Conservation (phyloP, 2,113 vertebrate genomes). For the Alexandromys fortis region DNA sequence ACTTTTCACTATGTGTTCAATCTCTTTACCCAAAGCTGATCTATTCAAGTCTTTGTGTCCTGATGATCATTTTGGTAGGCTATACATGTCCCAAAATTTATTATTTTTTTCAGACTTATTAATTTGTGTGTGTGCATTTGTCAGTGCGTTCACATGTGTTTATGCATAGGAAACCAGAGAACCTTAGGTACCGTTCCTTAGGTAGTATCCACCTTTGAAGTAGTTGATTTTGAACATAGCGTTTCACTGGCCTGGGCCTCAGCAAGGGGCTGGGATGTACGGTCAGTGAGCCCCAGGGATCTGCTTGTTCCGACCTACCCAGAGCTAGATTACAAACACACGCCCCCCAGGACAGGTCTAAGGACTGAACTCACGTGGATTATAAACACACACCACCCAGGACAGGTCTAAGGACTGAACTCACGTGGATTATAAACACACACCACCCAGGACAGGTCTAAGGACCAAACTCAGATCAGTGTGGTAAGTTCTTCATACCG, state of each 20-base stretch:
- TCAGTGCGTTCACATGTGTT: neutral
- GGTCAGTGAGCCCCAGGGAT: neutral
- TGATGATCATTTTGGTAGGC: neutral
- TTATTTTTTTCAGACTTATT: neutral
- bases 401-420: no score
- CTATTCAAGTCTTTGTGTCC: neutral
- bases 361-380: no score
- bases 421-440: no score
- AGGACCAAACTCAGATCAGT: neutral
- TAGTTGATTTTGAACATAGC: neutral
- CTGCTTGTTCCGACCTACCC: neutral
- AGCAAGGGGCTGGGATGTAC: neutral
- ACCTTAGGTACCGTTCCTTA: neutral
- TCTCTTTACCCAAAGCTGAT: neutral
- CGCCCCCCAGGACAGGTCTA: no score
- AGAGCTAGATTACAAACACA: neutral
- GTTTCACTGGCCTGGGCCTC: neutral
- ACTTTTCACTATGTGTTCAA: neutral
- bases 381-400: fast-evolving
- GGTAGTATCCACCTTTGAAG: neutral
- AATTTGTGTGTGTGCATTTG: neutral
- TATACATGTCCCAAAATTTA: neutral
- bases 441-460: no score
- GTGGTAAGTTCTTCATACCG: neutral
- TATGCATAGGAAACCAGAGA: neutral